Evolutionary conservation across 1,140 invertebrate species (phyloP).

Genomic region (Caenorhabditis brenneri): DNA sequence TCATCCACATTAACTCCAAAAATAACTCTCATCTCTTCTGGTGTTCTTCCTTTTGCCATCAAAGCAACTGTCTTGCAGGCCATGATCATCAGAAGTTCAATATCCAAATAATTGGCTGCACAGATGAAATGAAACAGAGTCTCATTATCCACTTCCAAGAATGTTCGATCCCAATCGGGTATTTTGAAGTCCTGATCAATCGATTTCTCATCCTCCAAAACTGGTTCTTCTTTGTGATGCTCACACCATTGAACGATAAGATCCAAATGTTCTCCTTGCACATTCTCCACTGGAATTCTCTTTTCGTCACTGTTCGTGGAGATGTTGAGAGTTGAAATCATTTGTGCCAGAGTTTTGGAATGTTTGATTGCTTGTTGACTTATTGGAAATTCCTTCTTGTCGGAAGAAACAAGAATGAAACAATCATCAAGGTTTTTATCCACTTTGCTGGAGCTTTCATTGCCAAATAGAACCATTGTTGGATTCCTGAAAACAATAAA

Average conservation of each 20-base stretch:
- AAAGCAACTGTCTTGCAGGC: neutral
- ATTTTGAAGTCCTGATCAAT: neutral
- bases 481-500: too few species aligned
- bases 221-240: neutral
- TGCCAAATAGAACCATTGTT: too few species aligned
- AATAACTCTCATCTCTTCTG: neutral
- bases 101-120: neutral
- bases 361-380: neutral
- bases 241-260: neutral
- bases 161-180: neutral
- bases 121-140: neutral
- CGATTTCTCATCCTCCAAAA: neutral
- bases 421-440: too few species aligned
- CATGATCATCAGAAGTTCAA: neutral
- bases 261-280: neutral
- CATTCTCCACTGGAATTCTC: neutral
- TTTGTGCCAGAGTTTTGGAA: neutral
- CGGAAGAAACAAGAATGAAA: neutral
- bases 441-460: too few species aligned
- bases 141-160: neutral
- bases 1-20: neutral
- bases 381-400: neutral
- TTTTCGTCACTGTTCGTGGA: neutral
- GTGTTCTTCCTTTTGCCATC: neutral
- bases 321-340: neutral